Percentiles rank a stretch among this genome's conserved stretches.
Conservation (phyloP, 1,140 invertebrate species). For the Heliconius hewitsoni region DNA sequence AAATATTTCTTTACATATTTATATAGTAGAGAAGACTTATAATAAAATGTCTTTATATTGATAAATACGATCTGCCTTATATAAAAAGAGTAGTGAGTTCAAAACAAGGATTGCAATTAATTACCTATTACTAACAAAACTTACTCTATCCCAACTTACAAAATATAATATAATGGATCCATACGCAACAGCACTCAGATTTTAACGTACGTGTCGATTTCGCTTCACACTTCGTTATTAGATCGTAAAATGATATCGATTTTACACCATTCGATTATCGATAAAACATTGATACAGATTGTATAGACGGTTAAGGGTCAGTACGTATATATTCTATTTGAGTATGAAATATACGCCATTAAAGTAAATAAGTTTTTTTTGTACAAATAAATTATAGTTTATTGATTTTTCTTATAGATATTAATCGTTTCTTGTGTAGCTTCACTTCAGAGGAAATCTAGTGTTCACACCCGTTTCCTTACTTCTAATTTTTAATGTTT, state of each 20-base stretch:
- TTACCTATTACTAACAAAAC: background rate
- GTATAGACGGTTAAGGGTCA: constrained; percentile 13
- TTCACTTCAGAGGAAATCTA: background rate
- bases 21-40: no score
- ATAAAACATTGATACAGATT: constrained; percentile 30
- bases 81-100: background rate
- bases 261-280: constrained; percentile 22
- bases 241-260: constrained; percentile 26
- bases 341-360: background rate
- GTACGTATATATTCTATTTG: background rate
- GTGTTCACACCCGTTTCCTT: no score
- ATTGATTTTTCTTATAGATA: no score
- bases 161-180: background rate
- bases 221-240: constrained; percentile 24
- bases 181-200: background rate
- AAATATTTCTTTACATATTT: no score
- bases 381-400: background rate
- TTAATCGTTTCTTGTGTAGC: background rate
- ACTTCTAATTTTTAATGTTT: no score
- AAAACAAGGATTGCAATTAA: background rate
- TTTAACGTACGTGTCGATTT: constrained; percentile 21
- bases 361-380: constrained; percentile 8
- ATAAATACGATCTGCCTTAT: no score
- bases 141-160: background rate
- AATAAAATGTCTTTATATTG: no score